phyloP scores from a whole-genome alignment of 1,140 invertebrate species.

The Bombus affinis region DNA sequence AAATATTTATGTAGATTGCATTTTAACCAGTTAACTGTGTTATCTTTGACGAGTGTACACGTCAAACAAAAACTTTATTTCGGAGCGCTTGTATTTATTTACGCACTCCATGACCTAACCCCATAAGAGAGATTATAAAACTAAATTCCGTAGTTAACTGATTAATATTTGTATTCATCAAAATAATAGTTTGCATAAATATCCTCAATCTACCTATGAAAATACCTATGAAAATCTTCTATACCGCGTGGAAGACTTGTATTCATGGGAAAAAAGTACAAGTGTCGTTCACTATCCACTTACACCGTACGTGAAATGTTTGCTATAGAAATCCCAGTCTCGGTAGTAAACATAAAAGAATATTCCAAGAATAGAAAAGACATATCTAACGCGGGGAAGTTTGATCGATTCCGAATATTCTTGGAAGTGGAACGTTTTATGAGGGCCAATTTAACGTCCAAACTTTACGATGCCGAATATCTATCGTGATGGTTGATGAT shows the following conservation, averaged over 20 bases:
- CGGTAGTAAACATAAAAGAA: neutral
- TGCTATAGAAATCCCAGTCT: neutral
- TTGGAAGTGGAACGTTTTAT: neutral
- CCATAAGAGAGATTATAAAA: too few species aligned
- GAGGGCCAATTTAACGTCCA: neutral
- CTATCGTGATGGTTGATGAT: neutral
- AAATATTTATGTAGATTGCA: too few species aligned
- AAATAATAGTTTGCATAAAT: neutral
- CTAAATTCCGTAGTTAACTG: too few species aligned
- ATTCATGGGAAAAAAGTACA: neutral
- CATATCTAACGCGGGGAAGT: neutral
- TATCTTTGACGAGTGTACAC: too few species aligned
- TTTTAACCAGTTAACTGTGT: too few species aligned
- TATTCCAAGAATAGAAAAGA: neutral
- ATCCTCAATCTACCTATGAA: too few species aligned
- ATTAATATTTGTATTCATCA: too few species aligned
- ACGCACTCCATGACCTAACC: too few species aligned
- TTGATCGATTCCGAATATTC: conserved; percentile 12
- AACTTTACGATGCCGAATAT: neutral
- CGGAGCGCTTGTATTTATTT: too few species aligned
- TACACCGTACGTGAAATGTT: neutral
- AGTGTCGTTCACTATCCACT: neutral
- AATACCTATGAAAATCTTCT: too few species aligned
- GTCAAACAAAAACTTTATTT: too few species aligned
- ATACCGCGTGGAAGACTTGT: neutral